A percentile compares a stretch with the other conserved stretches of the same genome.
Conservation (phyloP, 2,113 vertebrate species). For the Rostratula benghalensis region DNA sequence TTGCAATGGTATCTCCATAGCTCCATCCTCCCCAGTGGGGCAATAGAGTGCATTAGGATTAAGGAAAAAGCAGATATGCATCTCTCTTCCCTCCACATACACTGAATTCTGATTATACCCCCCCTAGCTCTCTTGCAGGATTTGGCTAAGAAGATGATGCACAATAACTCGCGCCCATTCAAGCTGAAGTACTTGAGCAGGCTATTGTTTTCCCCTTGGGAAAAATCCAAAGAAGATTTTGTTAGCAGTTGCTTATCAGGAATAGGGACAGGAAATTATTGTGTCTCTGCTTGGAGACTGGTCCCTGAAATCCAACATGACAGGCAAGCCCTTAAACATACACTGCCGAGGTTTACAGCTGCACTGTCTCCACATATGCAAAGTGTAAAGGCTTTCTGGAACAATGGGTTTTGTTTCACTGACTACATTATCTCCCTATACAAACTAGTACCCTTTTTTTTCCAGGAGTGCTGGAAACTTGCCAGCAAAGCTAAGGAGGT, state of each 20-base stretch:
- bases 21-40: not conserved
- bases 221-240: conserved; percentile 8
- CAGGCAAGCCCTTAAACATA: not conserved
- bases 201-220: conserved; percentile 36
- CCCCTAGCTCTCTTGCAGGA: not conserved
- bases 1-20: not conserved
- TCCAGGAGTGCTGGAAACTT: not conserved
- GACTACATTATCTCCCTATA: not conserved
- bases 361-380: not conserved
- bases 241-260: not conserved
- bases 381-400: not conserved
- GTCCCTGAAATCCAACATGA: conserved; percentile 1
- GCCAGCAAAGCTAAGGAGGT: not conserved
- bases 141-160: not conserved
- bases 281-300: not conserved
- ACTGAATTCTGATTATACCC: not conserved
- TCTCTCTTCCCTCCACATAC: not conserved
- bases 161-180: not conserved
- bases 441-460: not conserved
- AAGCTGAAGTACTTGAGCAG: not conserved
- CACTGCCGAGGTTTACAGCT: not conserved
- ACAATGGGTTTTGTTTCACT: not conserved
- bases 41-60: not conserved
- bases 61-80: not conserved
- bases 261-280: not conserved